Conservation (phyloP, 2,888 invertebrate genomes). For the Amphipyra tragopoginis region DNA sequence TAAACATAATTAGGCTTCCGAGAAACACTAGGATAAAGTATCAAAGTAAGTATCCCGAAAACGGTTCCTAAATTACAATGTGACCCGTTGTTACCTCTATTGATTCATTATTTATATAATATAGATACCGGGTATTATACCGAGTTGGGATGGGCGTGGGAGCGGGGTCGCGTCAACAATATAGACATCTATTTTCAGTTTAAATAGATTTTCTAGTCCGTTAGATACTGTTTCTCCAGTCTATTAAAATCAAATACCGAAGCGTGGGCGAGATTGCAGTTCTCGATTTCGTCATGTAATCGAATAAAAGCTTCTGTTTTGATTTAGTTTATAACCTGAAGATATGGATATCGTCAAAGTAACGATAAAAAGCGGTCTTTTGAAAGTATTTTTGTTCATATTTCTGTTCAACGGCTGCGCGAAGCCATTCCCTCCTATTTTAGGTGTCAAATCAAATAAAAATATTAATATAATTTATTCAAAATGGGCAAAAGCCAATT, state of each 20-base stretch:
- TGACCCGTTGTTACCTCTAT: constrained; percentile 10
- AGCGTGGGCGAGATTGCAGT: constrained; percentile 7
- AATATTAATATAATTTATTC: no score
- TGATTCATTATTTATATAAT: constrained; percentile 28
- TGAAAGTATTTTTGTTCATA: constrained; percentile 29
- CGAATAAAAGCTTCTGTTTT: constrained; percentile 28
- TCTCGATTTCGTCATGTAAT: constrained; percentile 12
- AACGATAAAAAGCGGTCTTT: not conserved
- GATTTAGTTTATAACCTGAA: constrained; percentile 11
- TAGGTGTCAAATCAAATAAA: no score
- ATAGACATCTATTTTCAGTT: constrained; percentile 31
- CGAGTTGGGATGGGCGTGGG: constrained; percentile 16
- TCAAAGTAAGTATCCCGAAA: not conserved
- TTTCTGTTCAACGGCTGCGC: constrained; percentile 28
- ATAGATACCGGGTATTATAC: constrained; percentile 16
- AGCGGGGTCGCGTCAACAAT: constrained; percentile 12
- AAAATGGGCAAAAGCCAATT: no score
- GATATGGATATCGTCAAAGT: constrained; percentile 29
- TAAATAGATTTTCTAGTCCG: constrained; percentile 29
- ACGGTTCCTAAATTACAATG: not conserved
- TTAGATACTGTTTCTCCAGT: constrained; percentile 19
- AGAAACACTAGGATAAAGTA: not conserved
- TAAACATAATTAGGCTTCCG: not conserved
- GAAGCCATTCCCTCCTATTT: not conserved
- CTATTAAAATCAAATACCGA: constrained; percentile 6